Percentiles rank a stretch among this genome's conserved stretches.
Conservation (phyloP, 2,113 vertebrate species). For the Lagenorhynchus albirostris region DNA sequence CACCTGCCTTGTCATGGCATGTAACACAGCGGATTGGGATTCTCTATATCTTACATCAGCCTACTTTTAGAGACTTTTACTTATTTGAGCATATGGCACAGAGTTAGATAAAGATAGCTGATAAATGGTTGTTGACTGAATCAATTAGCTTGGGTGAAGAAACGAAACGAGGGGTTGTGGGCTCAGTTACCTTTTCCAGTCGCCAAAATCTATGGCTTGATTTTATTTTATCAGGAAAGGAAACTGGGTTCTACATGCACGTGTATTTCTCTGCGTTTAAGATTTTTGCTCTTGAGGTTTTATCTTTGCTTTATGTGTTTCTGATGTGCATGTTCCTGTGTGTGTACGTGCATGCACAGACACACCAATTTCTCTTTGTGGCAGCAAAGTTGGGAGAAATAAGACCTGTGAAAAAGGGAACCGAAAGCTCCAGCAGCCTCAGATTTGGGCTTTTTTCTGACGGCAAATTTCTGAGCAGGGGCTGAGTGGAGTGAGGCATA, state of each 20-base stretch:
- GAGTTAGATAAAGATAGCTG: not conserved
- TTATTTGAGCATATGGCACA: not conserved
- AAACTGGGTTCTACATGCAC: not conserved
- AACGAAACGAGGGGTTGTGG: not conserved
- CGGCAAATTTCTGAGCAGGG: not conserved
- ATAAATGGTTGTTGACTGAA: not conserved
- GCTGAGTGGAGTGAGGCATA: not conserved
- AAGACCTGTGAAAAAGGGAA: not conserved
- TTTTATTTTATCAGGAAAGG: not conserved
- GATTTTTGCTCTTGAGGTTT: not conserved
- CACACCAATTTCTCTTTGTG: not conserved
- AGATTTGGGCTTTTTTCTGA: not conserved
- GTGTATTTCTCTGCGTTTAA: not conserved
- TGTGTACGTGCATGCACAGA: not conserved
- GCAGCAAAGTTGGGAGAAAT: not conserved
- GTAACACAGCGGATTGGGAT: not conserved
- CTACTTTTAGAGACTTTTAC: not conserved
- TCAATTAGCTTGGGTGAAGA: not conserved
- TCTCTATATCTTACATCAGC: not conserved
- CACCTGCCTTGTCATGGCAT: not conserved
- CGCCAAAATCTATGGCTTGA: not conserved
- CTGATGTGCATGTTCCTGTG: not conserved
- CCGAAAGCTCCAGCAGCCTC: not conserved
- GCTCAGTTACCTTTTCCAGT: not conserved
- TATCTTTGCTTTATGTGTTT: not conserved